Conservation (phyloP, 2,113 vertebrate genomes). For the Amphiprion ocellaris region DNA sequence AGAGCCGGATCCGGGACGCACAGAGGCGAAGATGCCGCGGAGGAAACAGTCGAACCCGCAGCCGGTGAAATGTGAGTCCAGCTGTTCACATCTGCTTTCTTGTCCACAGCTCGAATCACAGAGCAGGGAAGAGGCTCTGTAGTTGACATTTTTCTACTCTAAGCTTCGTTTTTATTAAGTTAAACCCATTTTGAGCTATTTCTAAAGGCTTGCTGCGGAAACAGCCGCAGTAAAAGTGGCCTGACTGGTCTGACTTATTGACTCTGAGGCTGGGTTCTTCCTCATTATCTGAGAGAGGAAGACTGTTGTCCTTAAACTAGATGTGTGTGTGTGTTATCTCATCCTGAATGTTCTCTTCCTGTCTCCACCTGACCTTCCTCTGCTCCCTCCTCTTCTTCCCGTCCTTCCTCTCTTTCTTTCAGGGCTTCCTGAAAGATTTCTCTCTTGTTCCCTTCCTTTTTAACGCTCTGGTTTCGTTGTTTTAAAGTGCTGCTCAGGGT, state of each 20-base stretch:
- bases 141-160: not conserved
- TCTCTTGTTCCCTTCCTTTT: not conserved
- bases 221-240: not conserved
- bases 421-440: slow-evolving; percentile 17
- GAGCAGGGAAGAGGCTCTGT: slow-evolving; percentile 8
- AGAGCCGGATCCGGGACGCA: slow-evolving; percentile 33
- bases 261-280: not conserved
- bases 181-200: not conserved
- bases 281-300: slow-evolving; percentile 49
- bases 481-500: too few relatives aligned
- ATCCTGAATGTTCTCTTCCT: slow-evolving; percentile 70
- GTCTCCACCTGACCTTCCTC: slow-evolving; percentile 45
- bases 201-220: not conserved
- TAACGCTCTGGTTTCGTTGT: not conserved
- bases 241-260: slow-evolving; percentile 19
- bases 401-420: slow-evolving; percentile 41
- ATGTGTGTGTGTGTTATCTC: slow-evolving; percentile 63
- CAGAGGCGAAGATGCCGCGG: slow-evolving; percentile 88
- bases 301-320: slow-evolving; percentile 27
- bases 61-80: slow-evolving; percentile 89
- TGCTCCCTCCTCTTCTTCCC: slow-evolving; percentile 19
- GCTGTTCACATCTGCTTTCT: not conserved
- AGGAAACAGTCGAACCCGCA: slow-evolving; percentile 95
- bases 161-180: too few relatives aligned
- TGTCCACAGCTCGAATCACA: not conserved